Evolutionary conservation across 92 coral and sea anemone genomes (phyloP).

Genomic region (Zoanthus sociatus): DNA sequence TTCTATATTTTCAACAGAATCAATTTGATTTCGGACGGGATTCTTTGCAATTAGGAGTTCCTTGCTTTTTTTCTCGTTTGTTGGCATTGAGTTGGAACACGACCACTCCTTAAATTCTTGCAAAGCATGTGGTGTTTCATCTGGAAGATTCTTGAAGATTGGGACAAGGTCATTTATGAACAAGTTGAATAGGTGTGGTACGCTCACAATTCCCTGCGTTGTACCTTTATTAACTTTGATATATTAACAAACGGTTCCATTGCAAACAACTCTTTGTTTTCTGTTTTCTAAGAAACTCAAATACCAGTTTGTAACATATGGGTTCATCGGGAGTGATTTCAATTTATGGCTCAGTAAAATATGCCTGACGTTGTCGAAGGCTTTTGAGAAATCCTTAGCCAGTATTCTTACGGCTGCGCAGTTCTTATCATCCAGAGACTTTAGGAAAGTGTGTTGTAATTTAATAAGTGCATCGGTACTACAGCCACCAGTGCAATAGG

Average conservation of each 20-base stretch:
- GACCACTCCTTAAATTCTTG: slow-evolving; percentile 15
- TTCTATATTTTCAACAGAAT: no score
- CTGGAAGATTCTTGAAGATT: slow-evolving; percentile 16
- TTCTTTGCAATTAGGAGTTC: slow-evolving; percentile 22
- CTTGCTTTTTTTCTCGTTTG: slow-evolving; percentile 24
- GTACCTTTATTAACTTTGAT: slow-evolving; percentile 42
- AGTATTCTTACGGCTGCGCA: not conserved
- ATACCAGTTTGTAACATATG: slow-evolving; percentile 11
- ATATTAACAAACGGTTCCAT: slow-evolving; percentile 19
- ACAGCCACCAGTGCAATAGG: slow-evolving; percentile 8
- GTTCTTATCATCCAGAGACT: not conserved
- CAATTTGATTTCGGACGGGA: slow-evolving; percentile 16
- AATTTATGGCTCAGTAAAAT: not conserved
- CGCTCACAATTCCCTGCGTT: slow-evolving; percentile 44
- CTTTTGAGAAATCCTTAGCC: slow-evolving; percentile 18
- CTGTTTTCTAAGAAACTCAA: not conserved
- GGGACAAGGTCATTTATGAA: slow-evolving; percentile 21
- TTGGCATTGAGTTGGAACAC: slow-evolving; percentile 26
- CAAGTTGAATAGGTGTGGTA: slow-evolving; percentile 28
- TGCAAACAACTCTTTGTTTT: not conserved
- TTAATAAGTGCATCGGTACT: not conserved
- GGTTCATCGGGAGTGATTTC: slow-evolving; percentile 14
- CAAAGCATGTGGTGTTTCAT: slow-evolving; percentile 17
- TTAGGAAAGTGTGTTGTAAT: slow-evolving; percentile 1
- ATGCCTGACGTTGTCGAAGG: not conserved